These are phyloP conservation scores for Zaprionus davidi DNA, from an alignment of 1,140 invertebrate species.

Conservation along the genomic window DNA sequence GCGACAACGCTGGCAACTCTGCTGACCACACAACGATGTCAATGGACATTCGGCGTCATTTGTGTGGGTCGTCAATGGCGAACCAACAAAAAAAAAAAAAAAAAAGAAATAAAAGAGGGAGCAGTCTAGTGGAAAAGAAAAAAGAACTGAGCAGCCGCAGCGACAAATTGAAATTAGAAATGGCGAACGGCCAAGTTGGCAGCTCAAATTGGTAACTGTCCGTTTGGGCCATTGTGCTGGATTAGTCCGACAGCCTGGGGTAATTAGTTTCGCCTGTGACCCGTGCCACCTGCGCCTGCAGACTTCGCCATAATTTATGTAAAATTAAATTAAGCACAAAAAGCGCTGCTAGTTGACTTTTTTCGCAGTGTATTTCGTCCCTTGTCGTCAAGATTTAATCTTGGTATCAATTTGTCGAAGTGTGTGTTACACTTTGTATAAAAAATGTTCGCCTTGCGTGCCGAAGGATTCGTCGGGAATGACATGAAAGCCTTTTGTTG, in stretches of 20 bases:
- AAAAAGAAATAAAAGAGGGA: not conserved
- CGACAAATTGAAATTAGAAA: conserved; percentile 70
- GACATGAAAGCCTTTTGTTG: conserved; percentile 60
- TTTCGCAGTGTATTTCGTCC: conserved; percentile 12
- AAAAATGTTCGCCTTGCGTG: conserved; percentile 61
- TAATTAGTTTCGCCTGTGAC: conserved; percentile 62
- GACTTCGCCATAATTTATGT: conserved; percentile 54
- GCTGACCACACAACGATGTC: conserved; percentile 44
- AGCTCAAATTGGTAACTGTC: conserved; percentile 38
- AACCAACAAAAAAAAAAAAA: conserved; percentile 16
- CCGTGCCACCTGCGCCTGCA: conserved; percentile 43
- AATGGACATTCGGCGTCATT: conserved; percentile 50
- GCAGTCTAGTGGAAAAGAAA: conserved; percentile 1
- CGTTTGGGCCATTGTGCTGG: conserved; percentile 39
- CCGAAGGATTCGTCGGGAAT: conserved; percentile 36
- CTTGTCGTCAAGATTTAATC: conserved; percentile 66
- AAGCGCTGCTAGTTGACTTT: not conserved
- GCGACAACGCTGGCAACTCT: conserved; percentile 51
- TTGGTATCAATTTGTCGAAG: conserved; percentile 76
- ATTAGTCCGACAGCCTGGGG: conserved; percentile 22
- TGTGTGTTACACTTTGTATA: conserved; percentile 57
- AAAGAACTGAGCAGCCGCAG: conserved; percentile 24
- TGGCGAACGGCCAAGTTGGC: conserved; percentile 46
- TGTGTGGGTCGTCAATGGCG: conserved; percentile 43
- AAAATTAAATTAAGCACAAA: conserved; percentile 53